These are phyloP conservation scores for Tuta absoluta DNA, from an alignment of 2,888 invertebrate genomes.

Conservation along the genomic window DNA sequence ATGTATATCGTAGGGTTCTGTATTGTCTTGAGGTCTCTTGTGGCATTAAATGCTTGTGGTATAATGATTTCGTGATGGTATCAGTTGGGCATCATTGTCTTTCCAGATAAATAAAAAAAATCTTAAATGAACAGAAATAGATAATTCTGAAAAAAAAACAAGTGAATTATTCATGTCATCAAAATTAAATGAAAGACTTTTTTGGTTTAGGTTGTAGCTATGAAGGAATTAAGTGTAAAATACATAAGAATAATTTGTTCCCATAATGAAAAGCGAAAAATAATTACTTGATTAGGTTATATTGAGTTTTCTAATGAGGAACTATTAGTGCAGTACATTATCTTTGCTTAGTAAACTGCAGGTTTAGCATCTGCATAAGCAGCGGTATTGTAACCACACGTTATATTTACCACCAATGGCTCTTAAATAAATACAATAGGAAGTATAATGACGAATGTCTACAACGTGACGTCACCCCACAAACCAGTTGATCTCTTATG, in stretches of 20 bases:
- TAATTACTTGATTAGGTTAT: neutral
- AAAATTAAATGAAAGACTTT: too few species aligned
- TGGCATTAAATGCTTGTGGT: neutral
- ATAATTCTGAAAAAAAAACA: too few species aligned
- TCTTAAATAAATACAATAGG: slow-evolving; percentile 24
- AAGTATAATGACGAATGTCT: slow-evolving; percentile 23
- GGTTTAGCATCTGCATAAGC: slow-evolving; percentile 6
- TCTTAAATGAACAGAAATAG: too few species aligned
- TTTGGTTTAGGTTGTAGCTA: neutral
- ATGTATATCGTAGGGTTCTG: slow-evolving; percentile 2
- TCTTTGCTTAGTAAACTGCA: slow-evolving; percentile 7
- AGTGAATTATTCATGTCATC: too few species aligned
- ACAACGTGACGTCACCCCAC: slow-evolving; percentile 25
- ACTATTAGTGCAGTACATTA: neutral
- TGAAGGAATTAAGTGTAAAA: too few species aligned
- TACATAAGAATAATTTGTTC: too few species aligned
- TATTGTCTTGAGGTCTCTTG: neutral
- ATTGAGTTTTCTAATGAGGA: neutral
- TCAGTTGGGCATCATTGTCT: too few species aligned
- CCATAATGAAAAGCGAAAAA: neutral
- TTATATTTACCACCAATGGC: slow-evolving; percentile 15
- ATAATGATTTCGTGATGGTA: too few species aligned
- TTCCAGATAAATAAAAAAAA: too few species aligned
- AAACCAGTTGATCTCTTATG: slow-evolving; percentile 41
- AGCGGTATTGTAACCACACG: slow-evolving; percentile 10